phyloP scores from a whole-genome alignment of 23 tunicate genomes.

The Ciona savignyi region DNA sequence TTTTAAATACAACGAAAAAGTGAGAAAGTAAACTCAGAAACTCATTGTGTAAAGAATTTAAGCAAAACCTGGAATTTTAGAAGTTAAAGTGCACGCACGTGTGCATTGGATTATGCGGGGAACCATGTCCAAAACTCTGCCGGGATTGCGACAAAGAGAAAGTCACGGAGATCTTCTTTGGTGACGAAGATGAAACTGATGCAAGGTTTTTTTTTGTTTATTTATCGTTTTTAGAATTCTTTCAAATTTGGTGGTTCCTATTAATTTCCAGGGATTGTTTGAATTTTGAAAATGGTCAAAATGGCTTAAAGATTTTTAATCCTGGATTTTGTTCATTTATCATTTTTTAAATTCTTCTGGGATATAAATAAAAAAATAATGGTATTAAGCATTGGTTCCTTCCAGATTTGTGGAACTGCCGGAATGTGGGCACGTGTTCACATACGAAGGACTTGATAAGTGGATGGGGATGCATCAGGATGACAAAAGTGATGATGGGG shows the following conservation, averaged over 20 bases:
- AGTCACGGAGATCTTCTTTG: constrained; percentile 75
- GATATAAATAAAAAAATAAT: too few species aligned
- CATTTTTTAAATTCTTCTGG: too few species aligned
- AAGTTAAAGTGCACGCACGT: constrained; percentile 40
- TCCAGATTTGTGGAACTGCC: constrained; percentile 58
- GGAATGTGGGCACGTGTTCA: constrained; percentile 56
- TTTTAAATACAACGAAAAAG: too few species aligned
- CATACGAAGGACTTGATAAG: constrained; percentile 32
- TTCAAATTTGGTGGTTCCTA: not conserved
- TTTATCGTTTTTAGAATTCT: too few species aligned
- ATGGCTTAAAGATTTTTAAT: too few species aligned
- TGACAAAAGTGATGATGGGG: constrained; percentile 5
- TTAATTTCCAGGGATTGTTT: not conserved
- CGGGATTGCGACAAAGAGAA: constrained; percentile 63
- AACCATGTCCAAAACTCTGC: constrained; percentile 76
- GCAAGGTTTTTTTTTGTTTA: constrained; percentile 71
- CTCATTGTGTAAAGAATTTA: not conserved
- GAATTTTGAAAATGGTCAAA: too few species aligned
- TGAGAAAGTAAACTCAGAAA: too few species aligned
- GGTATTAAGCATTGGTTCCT: too few species aligned
- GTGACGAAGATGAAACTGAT: constrained; percentile 78
- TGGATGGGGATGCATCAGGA: constrained; percentile 36
- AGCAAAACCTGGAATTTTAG: not conserved
- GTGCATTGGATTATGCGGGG: constrained; percentile 88
- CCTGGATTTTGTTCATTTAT: too few species aligned